Evolutionary conservation across 2,888 invertebrate species (phyloP), one percentile per base, ranked within the genome.

Genomic region (Leptura quadrifasciata): DNA sequence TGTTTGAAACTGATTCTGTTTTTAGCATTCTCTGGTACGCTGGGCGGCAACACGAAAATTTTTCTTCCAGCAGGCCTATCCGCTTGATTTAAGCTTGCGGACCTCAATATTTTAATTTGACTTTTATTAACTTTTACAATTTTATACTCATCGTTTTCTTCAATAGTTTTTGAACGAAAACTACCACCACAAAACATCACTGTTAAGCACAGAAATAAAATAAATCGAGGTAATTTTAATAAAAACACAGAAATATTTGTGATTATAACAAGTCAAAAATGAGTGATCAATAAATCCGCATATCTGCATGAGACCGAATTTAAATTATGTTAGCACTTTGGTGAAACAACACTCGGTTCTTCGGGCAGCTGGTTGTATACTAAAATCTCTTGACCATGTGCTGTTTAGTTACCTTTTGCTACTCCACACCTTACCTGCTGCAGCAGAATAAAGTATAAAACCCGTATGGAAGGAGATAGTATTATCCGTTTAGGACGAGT

Each of bases 171-270:
- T n/a, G 87, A 84, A 15, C 88, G 84, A 80, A 88, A 88, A 84
- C 88, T 88, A 39, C 88, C 88, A 58, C 88, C 88, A 82, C 88
- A 88, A 80, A 88, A 87, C 86, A 88, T 87, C 72, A 71, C 71
- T 71, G 47, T 60, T 61, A 39, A 12, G 35, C 60, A 69, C 69
- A 69, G 52, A 27, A 52, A 35, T 47, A 9, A 24, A 17, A 35
- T 9, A 18, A 63, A 31, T 31, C 52, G 52, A 52, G 12, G 47
- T 18, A 35, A 24, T 12, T 9, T 47, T 24, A 54, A 21, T 15
- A 47, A 21, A 52, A 24, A 24, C 24, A 47, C 21, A 18, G 57
- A 57, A 57, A 21, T 20, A 64, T 39, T 39, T 31, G 52, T 2
- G 52, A 20, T 9, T 20, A 21, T 57, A 10, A 57, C 10, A 64